Conservation (phyloP, 1,140 invertebrate species). For the Bursaphelenchus mucronatus region DNA sequence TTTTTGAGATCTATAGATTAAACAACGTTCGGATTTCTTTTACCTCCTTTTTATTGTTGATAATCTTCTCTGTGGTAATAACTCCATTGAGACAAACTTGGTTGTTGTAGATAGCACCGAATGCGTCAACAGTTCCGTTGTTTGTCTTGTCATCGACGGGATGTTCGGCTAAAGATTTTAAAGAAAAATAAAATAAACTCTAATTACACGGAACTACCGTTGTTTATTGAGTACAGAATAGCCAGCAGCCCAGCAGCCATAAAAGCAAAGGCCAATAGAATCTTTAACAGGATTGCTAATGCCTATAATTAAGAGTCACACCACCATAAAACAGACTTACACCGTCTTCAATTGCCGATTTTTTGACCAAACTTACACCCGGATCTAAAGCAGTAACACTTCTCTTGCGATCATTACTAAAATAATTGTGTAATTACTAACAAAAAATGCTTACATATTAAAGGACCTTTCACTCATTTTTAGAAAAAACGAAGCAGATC, state of each 20-base stretch:
- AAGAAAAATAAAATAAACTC: neutral
- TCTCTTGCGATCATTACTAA: neutral
- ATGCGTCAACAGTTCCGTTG: conserved; percentile 7
- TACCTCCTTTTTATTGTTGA: neutral
- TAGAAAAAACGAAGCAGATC: conserved; percentile 5
- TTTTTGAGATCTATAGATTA: neutral
- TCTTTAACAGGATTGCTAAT: neutral
- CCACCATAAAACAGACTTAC: conserved; percentile 1
- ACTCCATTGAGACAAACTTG: conserved; percentile 1
- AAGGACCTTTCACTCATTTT: neutral
- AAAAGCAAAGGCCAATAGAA: conserved; percentile 12
- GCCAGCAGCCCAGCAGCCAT: conserved; percentile 8
- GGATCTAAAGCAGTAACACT: conserved; percentile 16
- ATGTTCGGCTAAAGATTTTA: neutral
- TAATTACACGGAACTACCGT: neutral
- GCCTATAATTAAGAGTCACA: neutral
- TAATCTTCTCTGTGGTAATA: conserved; percentile 7
- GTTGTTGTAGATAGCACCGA: conserved; percentile 8
- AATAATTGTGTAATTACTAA: neutral
- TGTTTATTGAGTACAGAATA: conserved; percentile 17
- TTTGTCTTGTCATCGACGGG: neutral
- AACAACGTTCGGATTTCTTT: neutral
- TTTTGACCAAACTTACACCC: conserved; percentile 10
- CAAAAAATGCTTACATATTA: neutral
- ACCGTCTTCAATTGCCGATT: conserved; percentile 1